Evolutionary conservation across 2,797 vertebrate species (phyloP).

Genomic region (Diplodus sargus): DNA sequence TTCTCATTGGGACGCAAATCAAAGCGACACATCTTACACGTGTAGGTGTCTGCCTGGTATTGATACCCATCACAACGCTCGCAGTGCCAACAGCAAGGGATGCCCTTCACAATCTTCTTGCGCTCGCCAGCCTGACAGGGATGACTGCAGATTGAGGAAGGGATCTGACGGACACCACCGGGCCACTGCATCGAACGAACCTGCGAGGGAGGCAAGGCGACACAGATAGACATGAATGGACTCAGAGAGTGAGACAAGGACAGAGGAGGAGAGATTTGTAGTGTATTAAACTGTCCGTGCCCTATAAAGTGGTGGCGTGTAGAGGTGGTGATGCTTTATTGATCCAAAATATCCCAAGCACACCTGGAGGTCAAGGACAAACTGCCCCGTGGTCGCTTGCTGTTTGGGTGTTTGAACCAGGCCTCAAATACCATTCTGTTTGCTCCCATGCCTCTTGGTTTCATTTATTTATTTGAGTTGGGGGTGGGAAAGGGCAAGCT

Average conservation of each 20-base stretch:
- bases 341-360: constrained; percentile 39
- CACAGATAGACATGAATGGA: constrained; percentile 7
- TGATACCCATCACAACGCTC: constrained; percentile 98
- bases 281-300: neutral
- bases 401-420: constrained; percentile 21
- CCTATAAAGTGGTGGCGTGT: constrained; percentile 14
- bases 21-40: constrained; percentile 96
- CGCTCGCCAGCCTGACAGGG: constrained; percentile 94
- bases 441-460: constrained; percentile 7
- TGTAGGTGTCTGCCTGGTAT: constrained; percentile 94
- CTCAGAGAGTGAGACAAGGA: constrained; percentile 11
- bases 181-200: constrained; percentile 94
- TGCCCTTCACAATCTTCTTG: constrained; percentile 97
- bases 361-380: constrained; percentile 46
- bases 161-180: constrained; percentile 87
- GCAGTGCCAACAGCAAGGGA: constrained; percentile 98
- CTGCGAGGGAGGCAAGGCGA: constrained; percentile 72
- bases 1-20: constrained; percentile 94
- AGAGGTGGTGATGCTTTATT: constrained; percentile 43
- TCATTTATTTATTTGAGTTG: constrained; percentile 34
- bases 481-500: constrained; percentile 23
- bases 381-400: constrained; percentile 4
- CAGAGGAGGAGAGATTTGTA: constrained; percentile 27
- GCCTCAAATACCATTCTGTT: constrained; percentile 8
- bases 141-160: constrained; percentile 97